Percentiles rank a stretch among this genome's conserved stretches.
Evolutionary conservation across 2,888 invertebrate species (phyloP).

Genomic region (Cryptus armator): DNA sequence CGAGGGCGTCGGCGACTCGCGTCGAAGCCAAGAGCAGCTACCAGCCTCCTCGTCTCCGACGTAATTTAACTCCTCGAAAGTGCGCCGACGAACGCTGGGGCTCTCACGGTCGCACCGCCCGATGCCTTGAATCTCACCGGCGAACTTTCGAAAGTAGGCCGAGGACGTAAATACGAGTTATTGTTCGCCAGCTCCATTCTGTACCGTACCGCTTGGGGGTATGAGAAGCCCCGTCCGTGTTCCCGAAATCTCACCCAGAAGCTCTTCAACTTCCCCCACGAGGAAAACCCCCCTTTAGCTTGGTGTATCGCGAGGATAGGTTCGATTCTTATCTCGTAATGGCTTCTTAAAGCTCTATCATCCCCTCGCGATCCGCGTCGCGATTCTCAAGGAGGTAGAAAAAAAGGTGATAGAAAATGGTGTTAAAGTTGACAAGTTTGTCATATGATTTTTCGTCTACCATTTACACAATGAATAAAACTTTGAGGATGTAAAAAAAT

Average conservation of each 20-base stretch:
- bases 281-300: conserved; percentile 20
- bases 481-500: not conserved
- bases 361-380: too few species aligned
- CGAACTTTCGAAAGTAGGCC: conserved; percentile 70
- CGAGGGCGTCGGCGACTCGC: conserved; percentile 42
- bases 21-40: conserved; percentile 45
- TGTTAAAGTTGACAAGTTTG: conserved; percentile 3
- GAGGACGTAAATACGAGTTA: conserved; percentile 74
- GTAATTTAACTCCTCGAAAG: conserved; percentile 71
- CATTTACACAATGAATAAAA: not conserved
- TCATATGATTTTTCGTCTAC: not conserved
- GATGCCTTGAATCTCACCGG: conserved; percentile 54
- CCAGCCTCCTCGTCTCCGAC: conserved; percentile 50
- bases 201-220: conserved; percentile 41
- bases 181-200: conserved; percentile 69
- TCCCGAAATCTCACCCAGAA: conserved; percentile 56
- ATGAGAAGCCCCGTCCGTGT: conserved; percentile 19
- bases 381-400: not conserved
- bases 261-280: conserved; percentile 27
- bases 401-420: not conserved
- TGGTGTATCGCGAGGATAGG: conserved; percentile 27
- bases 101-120: conserved; percentile 54
- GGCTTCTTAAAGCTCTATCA: not conserved
- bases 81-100: conserved; percentile 55
- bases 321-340: conserved; percentile 38